Evolutionary conservation across 37 sponge, comb jelly and placozoan genomes (phyloP), one percentile per base, ranked within the genome.

Genomic region (Geodia barretti): DNA sequence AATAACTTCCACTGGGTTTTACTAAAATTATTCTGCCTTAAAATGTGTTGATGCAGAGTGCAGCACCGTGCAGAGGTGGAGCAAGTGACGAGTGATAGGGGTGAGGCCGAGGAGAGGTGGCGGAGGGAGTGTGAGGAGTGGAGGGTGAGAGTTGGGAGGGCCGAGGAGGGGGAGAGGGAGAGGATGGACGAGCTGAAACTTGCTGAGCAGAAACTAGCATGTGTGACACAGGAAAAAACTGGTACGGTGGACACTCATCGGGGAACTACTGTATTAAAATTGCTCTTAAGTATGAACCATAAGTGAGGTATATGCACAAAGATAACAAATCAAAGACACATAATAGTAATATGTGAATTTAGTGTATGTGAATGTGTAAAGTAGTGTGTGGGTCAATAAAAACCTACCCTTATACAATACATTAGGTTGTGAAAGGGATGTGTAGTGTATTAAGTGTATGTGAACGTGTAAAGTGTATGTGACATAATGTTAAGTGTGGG

Each of bases 61-160:
- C 11, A 47, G 54, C 54, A 47, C 54, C 54, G 14, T 7, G 54
- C 54, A 47, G 54, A 7, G 11, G 14, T 47, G 54, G 54, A 47
- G 54, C 54, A 47, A 47, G 14, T 47, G 7, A 47, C 14, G 54
- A 47, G 14, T 47, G 54, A 47, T 17, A 47, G 54, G 14, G 11
- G 54, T 47, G 54, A 47, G 14, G 54, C 14, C 11, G 54, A 47
- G 54, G 54, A 47, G 54, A 47, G 54, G 54, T 47, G 54, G 54
- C 7, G 14, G 54, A 47, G 54, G 54, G 69, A 68, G 69, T 23
- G 69, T 68, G 69, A 34, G 69, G 69, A 68, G 35, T 30, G 35
- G 69, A 34, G 69, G 69, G 35, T 23, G 32, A 68, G 69, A 23
- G 35, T 35, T 2, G 30, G 32, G 35, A 35, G 35, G 30, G 35